Evolutionary conservation across 1,140 invertebrate genomes (phyloP).

Genomic region (Macrobrachium nipponense): DNA sequence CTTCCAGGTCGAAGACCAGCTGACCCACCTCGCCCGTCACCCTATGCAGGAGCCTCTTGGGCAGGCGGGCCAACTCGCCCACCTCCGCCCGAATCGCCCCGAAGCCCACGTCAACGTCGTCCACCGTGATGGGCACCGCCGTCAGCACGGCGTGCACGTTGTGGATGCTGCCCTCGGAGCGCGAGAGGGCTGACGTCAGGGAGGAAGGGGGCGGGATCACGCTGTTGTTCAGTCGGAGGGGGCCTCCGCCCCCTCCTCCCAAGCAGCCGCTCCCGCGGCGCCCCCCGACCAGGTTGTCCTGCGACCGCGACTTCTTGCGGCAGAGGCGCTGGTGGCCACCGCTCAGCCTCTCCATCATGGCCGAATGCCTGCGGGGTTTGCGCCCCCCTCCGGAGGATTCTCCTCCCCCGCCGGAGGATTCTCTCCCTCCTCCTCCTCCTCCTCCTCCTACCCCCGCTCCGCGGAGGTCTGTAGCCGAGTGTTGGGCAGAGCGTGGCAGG

Average conservation of each 20-base stretch:
- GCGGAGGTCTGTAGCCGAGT: neutral
- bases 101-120: constrained; percentile 42
- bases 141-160: constrained; percentile 50
- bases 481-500: too few species aligned
- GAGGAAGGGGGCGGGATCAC: constrained; percentile 54
- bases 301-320: constrained; percentile 63
- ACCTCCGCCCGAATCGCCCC: constrained; percentile 49
- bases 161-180: constrained; percentile 63
- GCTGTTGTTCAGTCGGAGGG: constrained; percentile 49
- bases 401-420: neutral
- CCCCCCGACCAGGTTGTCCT: constrained; percentile 56
- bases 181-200: constrained; percentile 49
- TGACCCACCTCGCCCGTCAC: constrained; percentile 63
- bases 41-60: constrained; percentile 56
- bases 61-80: constrained; percentile 56
- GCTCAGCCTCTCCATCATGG: constrained; percentile 53
- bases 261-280: neutral
- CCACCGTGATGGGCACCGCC: constrained; percentile 15
- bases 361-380: constrained; percentile 48
- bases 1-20: constrained; percentile 63
- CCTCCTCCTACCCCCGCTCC: neutral
- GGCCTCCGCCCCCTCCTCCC: constrained; percentile 7
- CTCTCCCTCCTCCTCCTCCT: neutral
- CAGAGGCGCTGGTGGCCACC: constrained; percentile 57
- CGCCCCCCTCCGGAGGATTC: constrained; percentile 27